Base-by-base conservation (phyloP, 2,797 vertebrate genomes). In the Malacoraja senta region DNA sequence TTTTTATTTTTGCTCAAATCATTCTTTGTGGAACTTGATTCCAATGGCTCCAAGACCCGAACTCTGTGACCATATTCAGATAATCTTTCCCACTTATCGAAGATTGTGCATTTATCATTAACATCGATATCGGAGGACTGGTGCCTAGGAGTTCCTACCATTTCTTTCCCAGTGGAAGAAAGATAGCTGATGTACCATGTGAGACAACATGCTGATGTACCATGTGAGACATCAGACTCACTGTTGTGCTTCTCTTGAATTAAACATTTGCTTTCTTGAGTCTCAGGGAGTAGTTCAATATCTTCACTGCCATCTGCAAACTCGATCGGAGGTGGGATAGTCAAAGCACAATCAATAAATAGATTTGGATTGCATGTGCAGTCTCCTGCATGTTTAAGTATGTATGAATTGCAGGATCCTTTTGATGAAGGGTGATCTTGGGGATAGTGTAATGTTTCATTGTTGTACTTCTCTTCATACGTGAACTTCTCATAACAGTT, bases 241-340 rank as follows among this genome's bases (percentile, higher is more conserved):
- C 94, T 94, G 83, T 76, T 93, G 0, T 94, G 90, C 7, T 88
- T 94, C 83, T 95, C 94, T 91, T 94, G 93, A 91, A 94, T 94
- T 29, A 95, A 96, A 81, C 95, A 95, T 71, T 96, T 44, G 15
- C 95, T 94, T 44, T 96, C 94, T 80, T 95, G 94, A 91, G 95
- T 93, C 77, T 95, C 95, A 76, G 96, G 95, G 93, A 96, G 83
- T 84, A 93, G 93, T 71, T 93, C 94, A n/a, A 3, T 93, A 88
- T 94, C 94, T 29, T 95, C 93, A 94, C 74, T 93, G 65, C 44
- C 38, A 76, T 97, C 95, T 80, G 96, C 95, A 95, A 97, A 97
- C 93, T 96, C 95, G 93, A 90, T 63, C 0, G 96, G 96, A 78
- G 96, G 96, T 93, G 96, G 96, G 19, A 96, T 94, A 93, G 95